phyloP scores from a whole-genome alignment of 2,888 invertebrate genomes.

The Adineta ricciae region DNA sequence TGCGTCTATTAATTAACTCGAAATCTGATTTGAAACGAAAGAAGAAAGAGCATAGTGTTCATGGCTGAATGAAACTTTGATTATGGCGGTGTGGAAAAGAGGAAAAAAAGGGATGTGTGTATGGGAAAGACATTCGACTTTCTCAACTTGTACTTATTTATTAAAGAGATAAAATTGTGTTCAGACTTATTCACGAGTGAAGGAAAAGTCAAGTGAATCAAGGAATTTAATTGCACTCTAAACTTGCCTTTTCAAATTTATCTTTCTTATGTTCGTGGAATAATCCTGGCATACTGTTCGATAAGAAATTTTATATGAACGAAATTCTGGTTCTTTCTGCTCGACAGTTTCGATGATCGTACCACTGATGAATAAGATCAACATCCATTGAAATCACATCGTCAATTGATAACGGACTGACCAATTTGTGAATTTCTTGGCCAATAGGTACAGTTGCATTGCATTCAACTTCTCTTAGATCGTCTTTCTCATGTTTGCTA shows the following conservation, averaged over 20 bases:
- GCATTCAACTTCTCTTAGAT: neutral
- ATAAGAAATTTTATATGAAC: neutral
- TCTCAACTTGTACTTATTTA: neutral
- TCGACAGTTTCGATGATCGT: neutral
- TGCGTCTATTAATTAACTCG: neutral
- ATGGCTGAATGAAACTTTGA: neutral
- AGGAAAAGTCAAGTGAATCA: neutral
- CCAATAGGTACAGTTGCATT: neutral
- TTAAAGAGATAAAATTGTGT: neutral
- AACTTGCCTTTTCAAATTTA: neutral
- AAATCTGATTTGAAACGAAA: neutral
- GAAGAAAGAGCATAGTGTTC: neutral
- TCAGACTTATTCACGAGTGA: neutral
- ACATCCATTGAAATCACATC: neutral
- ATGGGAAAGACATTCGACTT: neutral
- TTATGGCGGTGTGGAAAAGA: neutral
- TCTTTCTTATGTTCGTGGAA: too few relatives aligned
- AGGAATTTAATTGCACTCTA: neutral
- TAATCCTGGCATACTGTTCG: too few relatives aligned
- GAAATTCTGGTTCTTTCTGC: neutral
- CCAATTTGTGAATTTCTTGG: neutral
- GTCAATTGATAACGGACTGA: neutral
- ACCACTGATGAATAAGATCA: neutral
- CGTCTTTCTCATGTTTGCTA: neutral
- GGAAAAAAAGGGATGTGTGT: neutral